Conservation (phyloP, 2,797 vertebrate genomes). For the Oceanodroma leucorhoa region DNA sequence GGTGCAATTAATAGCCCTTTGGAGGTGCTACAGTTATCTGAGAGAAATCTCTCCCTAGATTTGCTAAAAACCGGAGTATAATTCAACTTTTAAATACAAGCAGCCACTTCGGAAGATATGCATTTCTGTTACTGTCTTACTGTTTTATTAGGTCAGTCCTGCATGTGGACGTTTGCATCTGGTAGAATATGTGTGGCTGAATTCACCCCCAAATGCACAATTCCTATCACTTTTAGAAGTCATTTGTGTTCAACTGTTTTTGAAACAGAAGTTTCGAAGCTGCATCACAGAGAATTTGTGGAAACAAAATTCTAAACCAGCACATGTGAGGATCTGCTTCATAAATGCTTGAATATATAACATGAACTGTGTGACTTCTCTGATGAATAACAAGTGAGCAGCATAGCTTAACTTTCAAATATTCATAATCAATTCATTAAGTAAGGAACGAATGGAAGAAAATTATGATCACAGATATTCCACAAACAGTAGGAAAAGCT, state of each 20-base stretch:
- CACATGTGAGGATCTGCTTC: not conserved
- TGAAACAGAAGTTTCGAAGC: not conserved
- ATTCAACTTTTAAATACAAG: not conserved
- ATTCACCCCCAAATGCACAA: not conserved
- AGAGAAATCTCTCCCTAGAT: not conserved
- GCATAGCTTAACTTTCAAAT: slow-evolving; percentile 62
- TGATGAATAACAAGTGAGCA: slow-evolving; percentile 37
- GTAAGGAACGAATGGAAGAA: slow-evolving; percentile 49
- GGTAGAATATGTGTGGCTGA: not conserved
- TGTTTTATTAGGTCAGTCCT: not conserved
- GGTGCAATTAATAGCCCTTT: not conserved
- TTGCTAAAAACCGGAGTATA: not conserved
- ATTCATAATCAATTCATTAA: slow-evolving; percentile 59
- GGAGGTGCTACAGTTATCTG: not conserved
- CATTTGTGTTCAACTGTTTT: not conserved
- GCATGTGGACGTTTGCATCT: rapidly evolving
- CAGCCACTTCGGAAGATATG: not conserved
- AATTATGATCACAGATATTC: slow-evolving; percentile 36
- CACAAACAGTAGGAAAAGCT: slow-evolving; percentile 46
- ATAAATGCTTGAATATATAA: slow-evolving; percentile 28
- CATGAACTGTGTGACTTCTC: not conserved
- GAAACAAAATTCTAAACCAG: not conserved
- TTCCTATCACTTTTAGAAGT: not conserved
- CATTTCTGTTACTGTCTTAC: not conserved
- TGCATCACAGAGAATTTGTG: not conserved